Percentiles rank a stretch among this genome's conserved stretches.
Evolutionary conservation across 2,888 invertebrate genomes (phyloP).

Genomic region (Dryococelus australis): DNA sequence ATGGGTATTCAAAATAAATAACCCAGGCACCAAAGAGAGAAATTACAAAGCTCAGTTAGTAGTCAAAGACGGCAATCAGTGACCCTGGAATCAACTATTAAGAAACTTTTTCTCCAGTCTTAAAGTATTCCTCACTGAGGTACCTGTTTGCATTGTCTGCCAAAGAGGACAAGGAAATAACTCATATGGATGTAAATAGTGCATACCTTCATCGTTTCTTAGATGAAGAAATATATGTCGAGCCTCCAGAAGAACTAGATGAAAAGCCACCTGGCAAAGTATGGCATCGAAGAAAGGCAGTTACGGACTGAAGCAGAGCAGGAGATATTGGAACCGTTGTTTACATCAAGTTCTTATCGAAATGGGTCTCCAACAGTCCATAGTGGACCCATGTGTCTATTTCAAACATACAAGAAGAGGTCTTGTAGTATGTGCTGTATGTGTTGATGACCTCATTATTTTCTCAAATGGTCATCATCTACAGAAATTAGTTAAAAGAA

Average conservation of each 20-base stretch:
- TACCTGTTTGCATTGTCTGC: too few relatives aligned
- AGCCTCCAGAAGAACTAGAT: neutral
- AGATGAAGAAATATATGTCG: too few relatives aligned
- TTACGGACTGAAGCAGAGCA: constrained; percentile 8
- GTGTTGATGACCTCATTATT: neutral
- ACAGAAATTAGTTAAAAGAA: neutral
- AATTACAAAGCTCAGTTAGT: neutral
- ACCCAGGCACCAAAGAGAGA: neutral
- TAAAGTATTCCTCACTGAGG: neutral
- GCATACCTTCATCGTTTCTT: neutral
- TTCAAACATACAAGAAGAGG: too few relatives aligned
- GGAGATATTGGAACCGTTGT: neutral
- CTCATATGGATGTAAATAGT: neutral
- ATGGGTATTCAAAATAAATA: too few relatives aligned
- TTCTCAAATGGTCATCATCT: neutral
- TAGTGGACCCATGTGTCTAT: neutral
- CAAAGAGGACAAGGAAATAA: neutral
- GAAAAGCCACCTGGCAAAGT: neutral
- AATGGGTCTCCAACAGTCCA: neutral
- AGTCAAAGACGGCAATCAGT: neutral
- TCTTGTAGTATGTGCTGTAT: neutral
- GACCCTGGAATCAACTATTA: neutral
- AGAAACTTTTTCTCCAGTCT: neutral
- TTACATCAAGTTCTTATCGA: neutral
- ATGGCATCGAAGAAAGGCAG: neutral